Conservation (phyloP, 2,113 vertebrate species). For the Spermophilus dauricus region DNA sequence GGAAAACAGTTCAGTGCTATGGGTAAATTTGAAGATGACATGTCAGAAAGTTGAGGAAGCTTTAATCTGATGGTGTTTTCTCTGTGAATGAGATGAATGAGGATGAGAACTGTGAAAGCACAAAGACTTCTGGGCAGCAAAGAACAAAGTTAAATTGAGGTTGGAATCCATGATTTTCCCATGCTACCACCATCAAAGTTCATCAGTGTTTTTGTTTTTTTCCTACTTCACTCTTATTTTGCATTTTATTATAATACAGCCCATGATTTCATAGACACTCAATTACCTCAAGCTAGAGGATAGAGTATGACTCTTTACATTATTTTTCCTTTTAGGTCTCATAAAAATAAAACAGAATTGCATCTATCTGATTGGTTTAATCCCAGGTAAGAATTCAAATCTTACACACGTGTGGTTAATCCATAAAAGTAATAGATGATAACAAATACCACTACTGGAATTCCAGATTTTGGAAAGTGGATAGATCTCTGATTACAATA, state of each 20-base stretch:
- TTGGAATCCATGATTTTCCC: neutral
- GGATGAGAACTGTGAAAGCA: neutral
- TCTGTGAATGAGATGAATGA: neutral
- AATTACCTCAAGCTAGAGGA: neutral
- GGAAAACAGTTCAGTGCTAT: neutral
- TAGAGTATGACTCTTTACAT: neutral
- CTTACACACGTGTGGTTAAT: neutral
- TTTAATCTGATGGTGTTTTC: slow-evolving; percentile 10
- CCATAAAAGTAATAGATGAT: neutral
- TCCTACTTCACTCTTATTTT: neutral
- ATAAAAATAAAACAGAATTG: slow-evolving; percentile 30
- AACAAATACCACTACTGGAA: neutral
- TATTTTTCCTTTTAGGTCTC: slow-evolving; percentile 61
- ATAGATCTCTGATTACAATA: neutral
- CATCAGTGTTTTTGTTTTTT: neutral
- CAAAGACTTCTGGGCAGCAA: neutral
- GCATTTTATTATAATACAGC: neutral
- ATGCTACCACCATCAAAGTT: neutral
- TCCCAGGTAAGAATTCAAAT: slow-evolving; percentile 49
- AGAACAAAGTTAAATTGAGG: neutral
- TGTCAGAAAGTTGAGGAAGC: neutral
- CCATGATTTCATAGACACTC: neutral
- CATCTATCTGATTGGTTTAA: slow-evolving; percentile 59
- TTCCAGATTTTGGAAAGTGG: neutral
- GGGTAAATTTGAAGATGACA: neutral